phyloP scores from a whole-genome alignment of 1,140 invertebrate genomes.

The Saccostrea cuccullata region DNA sequence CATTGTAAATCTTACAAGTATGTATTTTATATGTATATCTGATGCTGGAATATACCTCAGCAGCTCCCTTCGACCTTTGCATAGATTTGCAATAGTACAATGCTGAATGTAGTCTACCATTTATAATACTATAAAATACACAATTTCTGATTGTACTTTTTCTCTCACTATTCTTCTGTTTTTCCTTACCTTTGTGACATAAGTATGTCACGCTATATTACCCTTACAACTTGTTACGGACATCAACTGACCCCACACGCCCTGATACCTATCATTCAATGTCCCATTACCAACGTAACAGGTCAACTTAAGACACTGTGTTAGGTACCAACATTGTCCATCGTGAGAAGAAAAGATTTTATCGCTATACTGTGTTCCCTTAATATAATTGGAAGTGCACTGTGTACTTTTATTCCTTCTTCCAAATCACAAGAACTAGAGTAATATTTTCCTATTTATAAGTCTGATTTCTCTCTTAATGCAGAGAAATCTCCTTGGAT shows the following conservation, averaged over 20 bases:
- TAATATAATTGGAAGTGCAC: too few species aligned
- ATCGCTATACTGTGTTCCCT: background rate
- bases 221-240: background rate
- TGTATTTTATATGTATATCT: too few species aligned
- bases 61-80: background rate
- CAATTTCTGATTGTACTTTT: background rate
- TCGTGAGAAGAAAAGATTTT: conserved; percentile 12
- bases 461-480: too few species aligned
- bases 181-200: conserved; percentile 18
- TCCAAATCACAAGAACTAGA: too few species aligned
- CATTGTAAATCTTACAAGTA: too few species aligned
- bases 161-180: background rate
- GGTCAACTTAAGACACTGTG: background rate
- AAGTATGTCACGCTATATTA: background rate
- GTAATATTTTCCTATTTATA: too few species aligned
- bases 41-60: too few species aligned
- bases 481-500: too few species aligned
- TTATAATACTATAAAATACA: background rate
- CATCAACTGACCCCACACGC: background rate
- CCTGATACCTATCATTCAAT: background rate
- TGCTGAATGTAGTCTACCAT: background rate
- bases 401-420: too few species aligned
- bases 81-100: background rate
- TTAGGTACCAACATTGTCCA: background rate
- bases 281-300: background rate